A percentile compares a stretch with the other conserved stretches of the same genome.
These are phyloP conservation scores for Lymantria dispar DNA, from an alignment of 2,888 invertebrate species.

Conservation along the genomic window DNA sequence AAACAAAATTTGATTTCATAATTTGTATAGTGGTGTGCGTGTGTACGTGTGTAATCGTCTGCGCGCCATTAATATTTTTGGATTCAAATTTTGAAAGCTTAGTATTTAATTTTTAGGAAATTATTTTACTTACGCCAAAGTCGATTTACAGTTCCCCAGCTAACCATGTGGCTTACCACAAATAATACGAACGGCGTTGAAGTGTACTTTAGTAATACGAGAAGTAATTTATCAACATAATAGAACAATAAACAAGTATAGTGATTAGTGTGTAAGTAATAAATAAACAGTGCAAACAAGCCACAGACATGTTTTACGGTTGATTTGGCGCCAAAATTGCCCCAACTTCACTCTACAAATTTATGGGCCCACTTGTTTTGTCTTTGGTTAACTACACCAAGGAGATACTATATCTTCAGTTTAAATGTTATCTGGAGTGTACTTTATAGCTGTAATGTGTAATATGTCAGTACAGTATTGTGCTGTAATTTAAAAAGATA, in stretches of 20 bases:
- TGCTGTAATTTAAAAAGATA: too few relatives aligned
- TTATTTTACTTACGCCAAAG: too few relatives aligned
- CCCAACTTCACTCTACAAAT: conserved; percentile 24
- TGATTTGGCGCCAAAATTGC: conserved; percentile 34
- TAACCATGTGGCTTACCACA: too few relatives aligned
- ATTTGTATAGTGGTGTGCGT: too few relatives aligned
- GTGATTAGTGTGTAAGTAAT: conserved; percentile 4
- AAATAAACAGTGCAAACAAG: conserved; percentile 1
- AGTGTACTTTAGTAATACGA: neutral
- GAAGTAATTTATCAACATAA: conserved; percentile 4
- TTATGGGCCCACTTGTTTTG: conserved; percentile 38
- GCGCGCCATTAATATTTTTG: too few relatives aligned
- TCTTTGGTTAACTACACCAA: conserved; percentile 38
- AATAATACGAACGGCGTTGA: too few relatives aligned
- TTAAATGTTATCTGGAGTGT: conserved; percentile 33
- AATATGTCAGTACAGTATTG: conserved; percentile 10
- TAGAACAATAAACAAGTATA: conserved; percentile 7
- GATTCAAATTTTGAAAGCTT: too few relatives aligned
- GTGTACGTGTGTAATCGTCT: too few relatives aligned
- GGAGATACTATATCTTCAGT: conserved; percentile 33
- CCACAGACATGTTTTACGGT: conserved; percentile 20
- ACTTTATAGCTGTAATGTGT: conserved; percentile 34
- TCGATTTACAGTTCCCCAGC: too few relatives aligned
- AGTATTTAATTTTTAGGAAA: too few relatives aligned
- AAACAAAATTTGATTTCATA: too few relatives aligned